Percentiles rank a stretch among this genome's conserved stretches.
phyloP scores from a whole-genome alignment of 2,113 vertebrate species.

The Bombycilla garrulus region DNA sequence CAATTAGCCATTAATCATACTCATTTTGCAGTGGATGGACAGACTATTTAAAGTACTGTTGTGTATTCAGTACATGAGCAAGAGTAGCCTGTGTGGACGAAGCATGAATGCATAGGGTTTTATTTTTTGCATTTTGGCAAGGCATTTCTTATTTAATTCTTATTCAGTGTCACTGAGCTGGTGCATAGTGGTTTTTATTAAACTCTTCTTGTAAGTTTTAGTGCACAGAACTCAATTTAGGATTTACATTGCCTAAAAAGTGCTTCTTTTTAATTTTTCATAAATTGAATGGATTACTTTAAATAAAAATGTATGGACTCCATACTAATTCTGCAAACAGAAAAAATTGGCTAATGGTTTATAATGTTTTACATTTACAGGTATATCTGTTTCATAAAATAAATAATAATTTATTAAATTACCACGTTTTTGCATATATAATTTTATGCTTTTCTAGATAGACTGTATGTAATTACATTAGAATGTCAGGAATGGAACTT shows the following conservation, averaged over 20 bases:
- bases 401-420: neutral
- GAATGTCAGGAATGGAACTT: neutral
- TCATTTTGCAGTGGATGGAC: slow-evolving; percentile 36
- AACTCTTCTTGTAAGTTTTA: neutral
- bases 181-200: neutral
- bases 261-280: neutral
- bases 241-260: neutral
- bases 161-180: neutral
- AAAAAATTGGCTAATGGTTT: neutral
- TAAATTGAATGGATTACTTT: neutral
- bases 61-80: neutral
- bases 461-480: neutral
- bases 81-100: neutral
- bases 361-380: neutral
- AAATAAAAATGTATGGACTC: neutral
- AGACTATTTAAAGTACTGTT: slow-evolving; percentile 17
- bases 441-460: neutral
- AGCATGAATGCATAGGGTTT: neutral
- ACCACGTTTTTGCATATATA: neutral
- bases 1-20: slow-evolving; percentile 61
- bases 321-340: neutral
- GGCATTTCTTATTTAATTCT: neutral
- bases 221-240: neutral
- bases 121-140: neutral
- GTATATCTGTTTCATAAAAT: neutral